Evolutionary conservation across 2,888 invertebrate species (phyloP).

Genomic region (Calliphora vomitoria): DNA sequence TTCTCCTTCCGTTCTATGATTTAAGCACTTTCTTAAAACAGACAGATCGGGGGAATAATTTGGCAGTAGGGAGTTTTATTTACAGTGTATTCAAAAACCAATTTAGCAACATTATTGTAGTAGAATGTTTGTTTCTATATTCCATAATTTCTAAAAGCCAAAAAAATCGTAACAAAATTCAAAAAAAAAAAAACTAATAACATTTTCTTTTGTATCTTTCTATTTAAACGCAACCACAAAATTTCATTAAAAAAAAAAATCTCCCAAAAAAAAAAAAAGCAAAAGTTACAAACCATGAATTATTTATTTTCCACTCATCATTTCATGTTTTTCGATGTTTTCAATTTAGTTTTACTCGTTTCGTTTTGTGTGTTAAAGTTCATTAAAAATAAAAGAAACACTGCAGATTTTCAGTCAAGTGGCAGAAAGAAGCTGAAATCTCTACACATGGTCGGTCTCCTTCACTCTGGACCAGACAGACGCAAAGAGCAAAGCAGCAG

Average conservation of each 20-base stretch:
- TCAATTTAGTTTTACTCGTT: constrained; percentile 20
- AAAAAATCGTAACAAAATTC: too few species aligned
- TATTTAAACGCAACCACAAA: constrained; percentile 11
- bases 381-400: constrained; percentile 41
- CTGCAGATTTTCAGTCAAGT: constrained; percentile 51
- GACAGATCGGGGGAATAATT: too few species aligned
- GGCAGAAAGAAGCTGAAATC: constrained; percentile 31
- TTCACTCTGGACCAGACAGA: constrained; percentile 23
- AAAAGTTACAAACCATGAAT: constrained; percentile 64
- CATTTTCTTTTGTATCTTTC: constrained; percentile 45
- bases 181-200: neutral
- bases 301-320: constrained; percentile 61
- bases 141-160: constrained; percentile 30
- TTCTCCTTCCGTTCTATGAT: too few species aligned
- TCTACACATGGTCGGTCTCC: constrained; percentile 28
- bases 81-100: constrained; percentile 20
- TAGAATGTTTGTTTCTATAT: constrained; percentile 45
- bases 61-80: neutral
- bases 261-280: constrained; percentile 17
- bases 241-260: constrained; percentile 43
- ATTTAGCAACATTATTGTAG: constrained; percentile 5
- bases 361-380: constrained; percentile 56
- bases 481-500: constrained; percentile 20
- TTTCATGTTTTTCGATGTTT: constrained; percentile 42
- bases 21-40: too few species aligned